Evolutionary conservation across 2,888 invertebrate genomes (phyloP).

Genomic region (Elysia crispata): DNA sequence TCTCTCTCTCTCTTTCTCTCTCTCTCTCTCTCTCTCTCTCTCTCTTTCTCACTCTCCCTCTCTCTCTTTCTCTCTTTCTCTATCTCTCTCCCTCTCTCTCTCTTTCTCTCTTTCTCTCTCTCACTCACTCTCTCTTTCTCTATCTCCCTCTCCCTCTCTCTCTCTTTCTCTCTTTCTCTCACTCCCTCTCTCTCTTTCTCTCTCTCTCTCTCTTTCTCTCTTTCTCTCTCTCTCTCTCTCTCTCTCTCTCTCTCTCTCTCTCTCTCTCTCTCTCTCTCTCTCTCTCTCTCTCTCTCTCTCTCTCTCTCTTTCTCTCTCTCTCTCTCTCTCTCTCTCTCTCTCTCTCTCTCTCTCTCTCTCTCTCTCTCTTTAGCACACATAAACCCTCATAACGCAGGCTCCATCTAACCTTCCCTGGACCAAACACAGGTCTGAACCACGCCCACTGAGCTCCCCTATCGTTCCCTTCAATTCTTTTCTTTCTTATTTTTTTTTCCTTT

Average conservation of each 20-base stretch:
- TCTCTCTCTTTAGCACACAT: no score
- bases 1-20: neutral
- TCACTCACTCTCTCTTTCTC: neutral
- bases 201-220: constrained; percentile 5
- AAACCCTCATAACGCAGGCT: neutral
- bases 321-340: neutral
- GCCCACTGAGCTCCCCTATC: neutral
- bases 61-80: neutral
- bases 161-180: no score
- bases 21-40: neutral
- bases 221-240: constrained; percentile 2
- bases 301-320: neutral
- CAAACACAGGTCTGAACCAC: no score
- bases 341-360: neutral
- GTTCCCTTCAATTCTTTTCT: neutral
- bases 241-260: neutral
- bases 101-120: neutral
- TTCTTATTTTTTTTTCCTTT: neutral
- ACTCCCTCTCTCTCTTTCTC: neutral
- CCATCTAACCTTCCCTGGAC: neutral
- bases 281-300: neutral
- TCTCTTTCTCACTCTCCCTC: neutral
- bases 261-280: neutral
- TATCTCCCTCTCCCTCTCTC: no score
- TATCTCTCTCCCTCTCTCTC: neutral